phyloP scores from a whole-genome alignment of 2,797 vertebrate species.

The Myoxocephalus aenaeus region DNA sequence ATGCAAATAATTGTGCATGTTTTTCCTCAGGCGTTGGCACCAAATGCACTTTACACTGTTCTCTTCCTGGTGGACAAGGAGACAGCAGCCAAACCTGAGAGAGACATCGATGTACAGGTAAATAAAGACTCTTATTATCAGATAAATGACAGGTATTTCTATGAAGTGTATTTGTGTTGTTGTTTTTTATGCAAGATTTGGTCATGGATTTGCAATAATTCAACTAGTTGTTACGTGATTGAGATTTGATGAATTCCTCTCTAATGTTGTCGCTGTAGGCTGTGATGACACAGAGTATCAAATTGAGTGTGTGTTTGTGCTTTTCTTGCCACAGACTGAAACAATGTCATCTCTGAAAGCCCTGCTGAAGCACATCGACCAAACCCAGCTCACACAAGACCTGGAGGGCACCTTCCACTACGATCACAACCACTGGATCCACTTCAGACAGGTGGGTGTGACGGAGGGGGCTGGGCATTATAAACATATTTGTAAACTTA shows the following conservation, averaged over 20 bases:
- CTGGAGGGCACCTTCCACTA: conserved; percentile 87
- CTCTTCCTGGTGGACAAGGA: conserved; percentile 88
- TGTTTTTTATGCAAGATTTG: not conserved
- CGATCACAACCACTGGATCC: conserved; percentile 87
- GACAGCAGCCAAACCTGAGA: conserved; percentile 80
- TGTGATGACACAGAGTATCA: conserved; percentile 11
- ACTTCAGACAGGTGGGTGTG: conserved; percentile 86
- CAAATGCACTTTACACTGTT: conserved; percentile 86
- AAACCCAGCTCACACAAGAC: conserved; percentile 85
- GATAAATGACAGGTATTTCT: not conserved
- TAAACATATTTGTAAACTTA: conserved; percentile 21
- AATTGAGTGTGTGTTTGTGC: conserved; percentile 14
- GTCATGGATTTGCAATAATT: conserved; percentile 3
- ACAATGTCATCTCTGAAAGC: conserved; percentile 86
- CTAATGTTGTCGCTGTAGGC: not conserved
- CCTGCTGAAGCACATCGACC: conserved; percentile 86
- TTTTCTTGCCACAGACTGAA: conserved; percentile 81
- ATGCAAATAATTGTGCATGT: conserved; percentile 17
- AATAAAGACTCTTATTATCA: conserved; percentile 21
- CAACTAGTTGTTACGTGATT: not conserved
- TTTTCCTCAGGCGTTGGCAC: conserved; percentile 76
- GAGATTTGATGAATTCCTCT: not conserved
- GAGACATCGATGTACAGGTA: conserved; percentile 85
- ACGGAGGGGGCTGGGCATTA: not conserved
- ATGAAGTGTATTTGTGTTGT: not conserved